Evolutionary conservation across 1,140 invertebrate genomes (phyloP).

Genomic region (Hylaeus volcanicus): DNA sequence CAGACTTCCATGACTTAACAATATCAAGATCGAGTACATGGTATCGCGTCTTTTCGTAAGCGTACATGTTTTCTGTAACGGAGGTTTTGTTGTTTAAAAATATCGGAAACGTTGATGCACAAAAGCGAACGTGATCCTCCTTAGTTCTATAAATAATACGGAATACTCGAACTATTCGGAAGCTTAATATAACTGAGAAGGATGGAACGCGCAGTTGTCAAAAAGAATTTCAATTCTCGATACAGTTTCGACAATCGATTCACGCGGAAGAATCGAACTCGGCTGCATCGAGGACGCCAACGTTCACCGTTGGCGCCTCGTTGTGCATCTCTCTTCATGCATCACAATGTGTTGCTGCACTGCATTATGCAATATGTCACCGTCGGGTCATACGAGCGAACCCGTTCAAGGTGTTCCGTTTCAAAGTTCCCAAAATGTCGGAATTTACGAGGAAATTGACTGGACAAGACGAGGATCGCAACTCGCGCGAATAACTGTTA

Average conservation of each 20-base stretch:
- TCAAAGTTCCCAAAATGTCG: slow-evolving; percentile 23
- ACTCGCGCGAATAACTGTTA: slow-evolving; percentile 1
- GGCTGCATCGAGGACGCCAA: background rate
- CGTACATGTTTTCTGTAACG: too few relatives aligned
- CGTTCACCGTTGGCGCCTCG: background rate
- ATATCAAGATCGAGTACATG: too few relatives aligned
- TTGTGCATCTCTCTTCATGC: slow-evolving; percentile 22
- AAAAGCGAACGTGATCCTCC: too few relatives aligned
- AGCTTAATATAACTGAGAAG: too few relatives aligned
- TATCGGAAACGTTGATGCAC: too few relatives aligned
- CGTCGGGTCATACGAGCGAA: slow-evolving; percentile 8
- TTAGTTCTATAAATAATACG: too few relatives aligned
- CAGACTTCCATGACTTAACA: too few relatives aligned
- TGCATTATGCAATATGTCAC: slow-evolving; percentile 35
- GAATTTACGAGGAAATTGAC: slow-evolving; percentile 22
- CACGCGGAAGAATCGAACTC: slow-evolving; percentile 10
- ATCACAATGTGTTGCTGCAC: slow-evolving; percentile 6
- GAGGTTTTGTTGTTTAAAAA: too few relatives aligned
- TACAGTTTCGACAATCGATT: slow-evolving; percentile 13
- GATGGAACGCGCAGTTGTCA: background rate
- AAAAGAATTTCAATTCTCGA: background rate
- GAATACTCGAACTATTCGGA: too few relatives aligned
- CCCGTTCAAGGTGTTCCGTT: slow-evolving; percentile 10
- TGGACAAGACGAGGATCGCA: background rate
- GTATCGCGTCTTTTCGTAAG: too few relatives aligned